A percentile compares a stretch with the other conserved stretches of the same genome.
phyloP scores from a whole-genome alignment of 2,797 vertebrate genomes.

The Microtus agrestis region DNA sequence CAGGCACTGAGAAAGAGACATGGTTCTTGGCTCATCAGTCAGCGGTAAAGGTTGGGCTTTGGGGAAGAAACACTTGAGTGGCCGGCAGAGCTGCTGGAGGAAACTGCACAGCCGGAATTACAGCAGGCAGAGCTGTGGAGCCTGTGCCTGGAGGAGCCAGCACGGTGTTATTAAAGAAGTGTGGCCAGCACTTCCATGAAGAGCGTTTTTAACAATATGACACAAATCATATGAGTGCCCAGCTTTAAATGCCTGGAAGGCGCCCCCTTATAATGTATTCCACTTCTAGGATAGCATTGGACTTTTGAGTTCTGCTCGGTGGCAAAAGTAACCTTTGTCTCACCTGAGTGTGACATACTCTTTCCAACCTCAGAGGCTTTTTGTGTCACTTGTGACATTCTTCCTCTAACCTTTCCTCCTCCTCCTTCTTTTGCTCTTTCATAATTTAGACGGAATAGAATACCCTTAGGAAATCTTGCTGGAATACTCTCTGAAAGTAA shows the following conservation, averaged over 20 bases:
- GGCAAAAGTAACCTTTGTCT: neutral
- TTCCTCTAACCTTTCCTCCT: neutral
- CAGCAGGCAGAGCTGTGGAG: neutral
- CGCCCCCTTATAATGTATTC: neutral
- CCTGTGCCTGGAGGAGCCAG: neutral
- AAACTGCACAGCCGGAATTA: neutral
- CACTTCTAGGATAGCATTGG: neutral
- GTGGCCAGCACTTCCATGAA: neutral
- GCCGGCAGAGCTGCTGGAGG: neutral
- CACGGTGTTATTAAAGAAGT: neutral
- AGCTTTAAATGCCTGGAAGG: neutral
- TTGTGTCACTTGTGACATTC: neutral
- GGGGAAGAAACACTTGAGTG: neutral
- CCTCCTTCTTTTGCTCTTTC: neutral
- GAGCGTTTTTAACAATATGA: neutral
- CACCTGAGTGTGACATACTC: neutral
- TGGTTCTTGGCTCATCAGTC: neutral
- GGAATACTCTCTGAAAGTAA: neutral
- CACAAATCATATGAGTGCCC: neutral
- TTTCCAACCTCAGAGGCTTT: neutral
- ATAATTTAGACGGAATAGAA: neutral
- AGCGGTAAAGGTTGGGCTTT: neutral
- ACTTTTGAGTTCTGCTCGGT: neutral
- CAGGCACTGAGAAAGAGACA: neutral
- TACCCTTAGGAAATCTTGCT: neutral